These are phyloP conservation scores for Papilio elwesi DNA, from an alignment of 2,888 invertebrate species.

Conservation along the genomic window DNA sequence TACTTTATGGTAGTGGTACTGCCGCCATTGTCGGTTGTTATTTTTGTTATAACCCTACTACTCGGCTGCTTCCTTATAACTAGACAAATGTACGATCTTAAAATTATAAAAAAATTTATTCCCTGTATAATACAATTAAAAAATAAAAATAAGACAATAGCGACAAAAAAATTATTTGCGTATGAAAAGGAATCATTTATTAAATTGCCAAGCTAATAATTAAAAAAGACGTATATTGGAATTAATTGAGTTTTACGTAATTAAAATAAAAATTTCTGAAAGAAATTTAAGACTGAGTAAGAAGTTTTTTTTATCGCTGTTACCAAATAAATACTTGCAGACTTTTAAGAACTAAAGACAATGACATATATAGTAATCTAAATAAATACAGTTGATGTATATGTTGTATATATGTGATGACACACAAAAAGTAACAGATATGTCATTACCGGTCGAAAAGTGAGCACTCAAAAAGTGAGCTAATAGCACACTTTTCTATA, in stretches of 20 bases:
- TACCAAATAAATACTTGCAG: slow-evolving; percentile 23
- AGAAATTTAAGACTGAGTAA: slow-evolving; percentile 48
- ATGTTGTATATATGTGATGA: no score
- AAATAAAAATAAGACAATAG: slow-evolving; percentile 30
- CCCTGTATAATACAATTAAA: slow-evolving; percentile 31
- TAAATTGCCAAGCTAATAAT: slow-evolving; percentile 38
- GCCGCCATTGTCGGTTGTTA: slow-evolving; percentile 73
- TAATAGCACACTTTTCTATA: no score
- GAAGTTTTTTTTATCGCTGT: slow-evolving; percentile 34
- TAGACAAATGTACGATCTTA: slow-evolving; percentile 59
- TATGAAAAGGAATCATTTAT: slow-evolving; percentile 40
- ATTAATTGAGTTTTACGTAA: not conserved
- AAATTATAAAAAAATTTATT: slow-evolving; percentile 32
- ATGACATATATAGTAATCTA: slow-evolving; percentile 41
- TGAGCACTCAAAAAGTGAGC: no score
- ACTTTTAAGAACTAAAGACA: slow-evolving; percentile 53
- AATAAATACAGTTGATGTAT: no score
- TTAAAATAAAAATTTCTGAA: slow-evolving; percentile 3
- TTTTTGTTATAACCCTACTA: slow-evolving; percentile 56
- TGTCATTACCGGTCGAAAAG: no score
- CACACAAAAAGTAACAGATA: no score
- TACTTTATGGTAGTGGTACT: slow-evolving; percentile 79
- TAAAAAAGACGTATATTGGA: not conserved
- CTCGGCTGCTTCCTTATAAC: slow-evolving; percentile 63
- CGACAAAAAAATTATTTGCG: slow-evolving; percentile 35